Base-by-base conservation (phyloP, 2,797 vertebrate genomes). In the Calcarius lapponicus region DNA sequence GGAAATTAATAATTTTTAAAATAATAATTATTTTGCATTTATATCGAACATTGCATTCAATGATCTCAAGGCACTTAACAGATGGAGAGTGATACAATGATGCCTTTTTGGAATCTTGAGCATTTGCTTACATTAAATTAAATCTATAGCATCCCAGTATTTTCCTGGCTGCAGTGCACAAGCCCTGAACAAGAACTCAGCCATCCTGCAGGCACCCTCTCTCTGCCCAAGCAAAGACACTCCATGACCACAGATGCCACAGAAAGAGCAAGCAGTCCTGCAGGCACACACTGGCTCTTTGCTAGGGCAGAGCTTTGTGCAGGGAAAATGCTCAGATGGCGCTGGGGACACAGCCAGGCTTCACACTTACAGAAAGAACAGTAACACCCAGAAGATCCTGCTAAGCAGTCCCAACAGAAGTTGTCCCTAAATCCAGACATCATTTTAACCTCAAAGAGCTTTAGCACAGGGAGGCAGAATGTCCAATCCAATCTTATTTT, bases 21-120 rank as follows among this genome's bases (percentile, higher is more conserved):
- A 85, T 78, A 88, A 64, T 84, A 14, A 84, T 85, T 74, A 80
- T 57, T 95, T 94, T 94, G 61, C 91, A 87, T 79, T 95, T 90
- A 70, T 80, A 93, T 45, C 40, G 73, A 73, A 70, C 2, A 0
- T 60, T 80, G 31, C 64, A 54, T 28, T 80, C 29, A 31, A 29
- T 31, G 36, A 93, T 86, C 69, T 75, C 58, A 83, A 71, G 88
- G 73, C 36, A 47, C 45, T 75, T 58, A 80, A 78, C 29, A 73
- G 72, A 34, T 85, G 47, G 80, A 76, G 66, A 78, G 34, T 51
- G 54, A 75, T 51, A 50, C 17, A 57, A 51, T 15, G 32, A 26
- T 83, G 50, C 17, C 20, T 74, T 80, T 54, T 84, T 73, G 34
- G 22, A 66, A 78, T 58, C 50, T 51, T 60, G 36, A 80, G 48